Base-by-base conservation (phyloP, 2,888 invertebrate species). In the Temnothorax ravouxi region DNA sequence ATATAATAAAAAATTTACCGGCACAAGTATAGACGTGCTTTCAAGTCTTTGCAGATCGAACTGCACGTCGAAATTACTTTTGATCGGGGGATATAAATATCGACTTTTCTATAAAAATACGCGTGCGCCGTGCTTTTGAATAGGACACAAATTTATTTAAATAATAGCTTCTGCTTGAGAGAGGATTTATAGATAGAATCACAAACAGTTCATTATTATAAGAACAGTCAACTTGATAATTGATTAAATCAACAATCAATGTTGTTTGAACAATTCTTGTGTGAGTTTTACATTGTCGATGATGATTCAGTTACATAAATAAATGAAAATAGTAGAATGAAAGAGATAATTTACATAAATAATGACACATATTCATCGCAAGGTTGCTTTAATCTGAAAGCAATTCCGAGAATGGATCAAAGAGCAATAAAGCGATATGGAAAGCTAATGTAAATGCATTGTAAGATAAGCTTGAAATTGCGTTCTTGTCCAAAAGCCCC, bases 1-100 rank as follows among this genome's bases (percentile, higher is more conserved):
- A 41, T 18, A n/a, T 41, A 18, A 52, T 79, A 54, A 80, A 80
- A 80, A 72, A 80, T 80, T 80, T 34, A 80, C 11, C 18, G 21
- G 38, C 13, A 69, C 18, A 21, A 54, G 21, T 72, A 59, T 59
- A 72, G 69, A 69, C 72, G 18, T 5, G 72, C 77, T 69, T 41
- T 69, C 77, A 69, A 41, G 25, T 72, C 59, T 72, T 80, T 38
- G 34, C 59, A 71, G 72, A 29, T 29, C 29, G 29, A 59, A 72
- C 34, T 38, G n/a, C 67, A 66, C 52, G 54, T n/a, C 44, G 21
- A 56, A 69, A 44, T 72, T 80, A 59, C 72, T 38, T 66, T 34
- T 25, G 59, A 47, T 34, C 18, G 47, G 34, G 18, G 8, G 67
- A 4, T 59, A 80, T 80, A 80, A 80, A 80, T 72, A 59, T 72